phyloP scores from a whole-genome alignment of 2,888 invertebrate genomes.

The Eubasilissa splendida region DNA sequence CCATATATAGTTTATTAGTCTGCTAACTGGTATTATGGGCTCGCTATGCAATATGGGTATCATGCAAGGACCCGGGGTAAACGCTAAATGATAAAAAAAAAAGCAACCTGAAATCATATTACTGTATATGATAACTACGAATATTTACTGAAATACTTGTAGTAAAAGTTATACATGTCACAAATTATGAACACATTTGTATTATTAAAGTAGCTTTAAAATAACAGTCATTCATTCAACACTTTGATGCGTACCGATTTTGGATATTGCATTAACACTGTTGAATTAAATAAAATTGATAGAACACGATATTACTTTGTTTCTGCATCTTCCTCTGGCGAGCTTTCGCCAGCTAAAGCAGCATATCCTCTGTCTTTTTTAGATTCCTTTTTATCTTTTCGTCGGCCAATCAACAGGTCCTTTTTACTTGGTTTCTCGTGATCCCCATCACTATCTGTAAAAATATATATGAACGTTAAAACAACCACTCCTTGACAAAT shows the following conservation, averaged over 20 bases:
- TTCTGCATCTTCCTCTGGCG: slow-evolving; percentile 90
- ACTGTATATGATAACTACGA: no score
- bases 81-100: no score
- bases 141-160: no score
- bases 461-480: slow-evolving; percentile 24
- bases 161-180: no score
- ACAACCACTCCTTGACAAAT: slow-evolving; percentile 28
- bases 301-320: slow-evolving; percentile 75
- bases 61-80: no score
- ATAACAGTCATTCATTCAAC: neutral
- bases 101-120: no score
- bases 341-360: slow-evolving; percentile 93
- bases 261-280: neutral
- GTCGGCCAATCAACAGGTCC: slow-evolving; percentile 82
- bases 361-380: slow-evolving; percentile 93
- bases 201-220: neutral
- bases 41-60: no score
- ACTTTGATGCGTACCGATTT: neutral
- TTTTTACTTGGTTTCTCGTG: slow-evolving; percentile 87
- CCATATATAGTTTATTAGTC: no score
- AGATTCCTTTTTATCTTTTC: slow-evolving; percentile 88
- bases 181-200: no score
- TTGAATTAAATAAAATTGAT: neutral
- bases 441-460: slow-evolving; percentile 85
- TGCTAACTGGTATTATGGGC: no score